Evolutionary conservation across 1,140 invertebrate species (phyloP).

Genomic region (Aporrectodea caliginosa): DNA sequence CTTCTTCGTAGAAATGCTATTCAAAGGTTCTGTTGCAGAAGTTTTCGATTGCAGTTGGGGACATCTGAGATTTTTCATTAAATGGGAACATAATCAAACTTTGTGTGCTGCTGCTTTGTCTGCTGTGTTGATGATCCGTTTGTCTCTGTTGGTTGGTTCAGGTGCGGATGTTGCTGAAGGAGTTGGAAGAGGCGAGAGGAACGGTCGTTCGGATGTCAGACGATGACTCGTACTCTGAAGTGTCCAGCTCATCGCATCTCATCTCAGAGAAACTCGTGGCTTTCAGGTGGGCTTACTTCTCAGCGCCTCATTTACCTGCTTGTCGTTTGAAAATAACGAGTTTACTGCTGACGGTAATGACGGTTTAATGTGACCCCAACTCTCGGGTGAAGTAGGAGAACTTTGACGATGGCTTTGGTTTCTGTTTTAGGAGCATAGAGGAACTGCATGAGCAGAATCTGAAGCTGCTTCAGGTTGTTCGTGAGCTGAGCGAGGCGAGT

Average conservation of each 20-base stretch:
- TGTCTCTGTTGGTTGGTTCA: slow-evolving; percentile 44
- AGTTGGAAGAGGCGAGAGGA: slow-evolving; percentile 72
- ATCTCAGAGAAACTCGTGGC: slow-evolving; percentile 81
- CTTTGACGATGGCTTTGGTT: slow-evolving; percentile 4
- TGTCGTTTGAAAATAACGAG: too few species aligned
- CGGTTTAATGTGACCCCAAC: too few species aligned
- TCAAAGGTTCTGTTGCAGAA: too few species aligned
- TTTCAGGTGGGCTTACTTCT: slow-evolving; percentile 60
- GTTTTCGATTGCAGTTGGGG: too few species aligned
- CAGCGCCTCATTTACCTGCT: too few species aligned
- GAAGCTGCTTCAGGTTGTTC: slow-evolving; percentile 71
- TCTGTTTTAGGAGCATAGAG: slow-evolving; percentile 65
- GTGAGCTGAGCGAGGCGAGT: slow-evolving; percentile 74
- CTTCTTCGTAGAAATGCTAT: too few species aligned
- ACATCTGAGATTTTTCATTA: too few species aligned
- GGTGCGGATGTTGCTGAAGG: slow-evolving; percentile 75
- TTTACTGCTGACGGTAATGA: too few species aligned
- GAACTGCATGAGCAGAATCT: slow-evolving; percentile 84
- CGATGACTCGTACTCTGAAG: slow-evolving; percentile 40
- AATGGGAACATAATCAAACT: too few species aligned
- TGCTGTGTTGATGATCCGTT: too few species aligned
- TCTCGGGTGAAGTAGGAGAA: too few species aligned
- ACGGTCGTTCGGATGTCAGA: slow-evolving; percentile 38
- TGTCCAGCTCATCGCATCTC: slow-evolving; percentile 59
- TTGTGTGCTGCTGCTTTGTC: too few species aligned